Conservation (phyloP, 1,140 invertebrate genomes). For the Aphelinus certus region DNA sequence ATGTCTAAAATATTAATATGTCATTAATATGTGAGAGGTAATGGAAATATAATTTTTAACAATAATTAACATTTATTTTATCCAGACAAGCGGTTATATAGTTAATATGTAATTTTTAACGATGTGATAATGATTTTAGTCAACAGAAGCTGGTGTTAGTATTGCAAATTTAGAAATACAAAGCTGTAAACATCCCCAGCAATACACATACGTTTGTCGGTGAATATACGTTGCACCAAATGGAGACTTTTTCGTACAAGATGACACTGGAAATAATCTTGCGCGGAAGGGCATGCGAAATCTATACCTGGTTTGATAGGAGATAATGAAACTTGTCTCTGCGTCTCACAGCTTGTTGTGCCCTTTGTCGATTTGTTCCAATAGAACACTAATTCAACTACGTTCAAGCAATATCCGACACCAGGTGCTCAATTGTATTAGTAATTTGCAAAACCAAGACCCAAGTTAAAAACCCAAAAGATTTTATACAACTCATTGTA, state of each 20-base stretch:
- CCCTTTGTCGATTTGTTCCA: slow-evolving; percentile 49
- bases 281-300: slow-evolving; percentile 18
- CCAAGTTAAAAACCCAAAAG: slow-evolving; percentile 2
- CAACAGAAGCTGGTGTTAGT: slow-evolving; percentile 17
- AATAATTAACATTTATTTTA: too few relatives aligned
- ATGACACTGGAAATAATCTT: slow-evolving; percentile 36
- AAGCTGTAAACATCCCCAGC: slow-evolving; percentile 35
- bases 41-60: too few relatives aligned
- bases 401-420: slow-evolving; percentile 46
- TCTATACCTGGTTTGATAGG: slow-evolving; percentile 51
- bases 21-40: too few relatives aligned
- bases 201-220: slow-evolving; percentile 39
- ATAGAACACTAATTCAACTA: slow-evolving; percentile 52
- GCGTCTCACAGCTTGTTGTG: slow-evolving; percentile 47
- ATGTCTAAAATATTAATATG: slow-evolving; percentile 70
- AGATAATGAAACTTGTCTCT: slow-evolving; percentile 57
- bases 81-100: too few relatives aligned
- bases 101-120: neutral
- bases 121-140: slow-evolving; percentile 10
- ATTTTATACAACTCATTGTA: too few relatives aligned
- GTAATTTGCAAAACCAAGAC: slow-evolving; percentile 10
- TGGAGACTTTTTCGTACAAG: slow-evolving; percentile 27
- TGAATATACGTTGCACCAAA: slow-evolving; percentile 39
- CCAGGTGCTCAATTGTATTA: slow-evolving; percentile 30
- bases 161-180: slow-evolving; percentile 33